Evolutionary conservation across 2,888 invertebrate species (phyloP), one percentile per base, ranked within the genome.

Genomic region (Endomychus coccineus): DNA sequence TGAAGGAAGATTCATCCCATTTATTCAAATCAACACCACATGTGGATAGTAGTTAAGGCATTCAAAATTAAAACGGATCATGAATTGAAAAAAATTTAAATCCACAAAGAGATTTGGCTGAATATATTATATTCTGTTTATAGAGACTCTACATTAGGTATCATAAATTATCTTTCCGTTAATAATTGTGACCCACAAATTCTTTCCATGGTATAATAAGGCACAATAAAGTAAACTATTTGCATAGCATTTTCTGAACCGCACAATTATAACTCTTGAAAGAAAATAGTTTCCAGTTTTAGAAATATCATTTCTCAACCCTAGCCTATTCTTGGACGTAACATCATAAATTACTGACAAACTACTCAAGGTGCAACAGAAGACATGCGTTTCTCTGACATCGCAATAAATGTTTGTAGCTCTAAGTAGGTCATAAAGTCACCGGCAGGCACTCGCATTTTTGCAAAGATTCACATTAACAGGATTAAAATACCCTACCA

Each of bases 281-380:
- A 36, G 40, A 27, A 44, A 40, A 41, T 36, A 43, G 32, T 39
- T 44, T 39, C 43, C 40, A 41, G 36, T 38, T 42, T 41, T 46
- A 38, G 21, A 44, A 40, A 38, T 44, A 45, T 46, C 48, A 50
- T 55, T 54, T 54, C 50, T 49, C 52, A 56, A 56, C 54, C 54
- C 52, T 48, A 49, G 39, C 36, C 46, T 36, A 49, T 47, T 54
- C 51, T 52, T 49, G 47, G 40, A 42, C 38, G 40, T 45, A 45
- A 49, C 49, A 48, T 56, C 56, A 55, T 56, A 56, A 56, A 56
- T 56, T 55, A 55, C 54, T 52, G 51, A 50, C 52, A 52, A 46
- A 39, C 22, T 40, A 40, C 27, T 44, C 43, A 50, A 52, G 49
- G 51, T 52, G 52, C 49, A 51, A 52, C 45, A 47, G 35, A 41